These are phyloP conservation scores for Drosophila asahinai DNA, from an alignment of 1,140 invertebrate genomes.

Conservation along the genomic window DNA sequence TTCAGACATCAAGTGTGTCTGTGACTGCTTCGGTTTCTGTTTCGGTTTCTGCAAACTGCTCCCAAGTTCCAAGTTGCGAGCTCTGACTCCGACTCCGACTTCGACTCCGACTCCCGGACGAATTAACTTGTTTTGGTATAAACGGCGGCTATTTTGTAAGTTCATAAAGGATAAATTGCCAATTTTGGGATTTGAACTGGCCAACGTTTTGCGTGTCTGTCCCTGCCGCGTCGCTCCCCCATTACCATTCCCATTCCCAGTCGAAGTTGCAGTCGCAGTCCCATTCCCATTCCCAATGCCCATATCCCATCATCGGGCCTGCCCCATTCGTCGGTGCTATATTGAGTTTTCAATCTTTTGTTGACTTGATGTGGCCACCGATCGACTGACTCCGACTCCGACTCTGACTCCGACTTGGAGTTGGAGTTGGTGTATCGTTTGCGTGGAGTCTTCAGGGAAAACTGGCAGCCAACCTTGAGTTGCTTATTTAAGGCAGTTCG, in stretches of 20 bases:
- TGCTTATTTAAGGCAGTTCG: slow-evolving; percentile 80
- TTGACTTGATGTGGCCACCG: slow-evolving; percentile 82
- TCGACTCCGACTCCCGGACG: slow-evolving; percentile 56
- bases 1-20: slow-evolving; percentile 14
- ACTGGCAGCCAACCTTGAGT: slow-evolving; percentile 82
- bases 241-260: slow-evolving; percentile 15
- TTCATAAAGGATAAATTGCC: slow-evolving; percentile 85
- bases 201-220: slow-evolving; percentile 76
- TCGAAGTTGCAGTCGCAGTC: background rate
- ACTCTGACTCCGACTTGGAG: background rate
- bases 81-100: slow-evolving; percentile 15
- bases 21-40: slow-evolving; percentile 32
- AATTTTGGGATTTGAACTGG: slow-evolving; percentile 84
- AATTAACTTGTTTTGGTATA: slow-evolving; percentile 85
- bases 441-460: slow-evolving; percentile 75
- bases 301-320: slow-evolving; percentile 45
- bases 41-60: slow-evolving; percentile 38
- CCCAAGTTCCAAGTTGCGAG: slow-evolving; percentile 19
- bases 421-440: slow-evolving; percentile 19
- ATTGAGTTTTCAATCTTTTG: slow-evolving; percentile 84
- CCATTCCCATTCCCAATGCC: slow-evolving; percentile 43
- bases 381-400: slow-evolving; percentile 54
- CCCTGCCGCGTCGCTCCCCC: slow-evolving; percentile 35
- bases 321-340: slow-evolving; percentile 71
- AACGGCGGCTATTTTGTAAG: slow-evolving; percentile 85